Conservation (phyloP, 2,888 invertebrate species). For the Ormyrus rosae region DNA sequence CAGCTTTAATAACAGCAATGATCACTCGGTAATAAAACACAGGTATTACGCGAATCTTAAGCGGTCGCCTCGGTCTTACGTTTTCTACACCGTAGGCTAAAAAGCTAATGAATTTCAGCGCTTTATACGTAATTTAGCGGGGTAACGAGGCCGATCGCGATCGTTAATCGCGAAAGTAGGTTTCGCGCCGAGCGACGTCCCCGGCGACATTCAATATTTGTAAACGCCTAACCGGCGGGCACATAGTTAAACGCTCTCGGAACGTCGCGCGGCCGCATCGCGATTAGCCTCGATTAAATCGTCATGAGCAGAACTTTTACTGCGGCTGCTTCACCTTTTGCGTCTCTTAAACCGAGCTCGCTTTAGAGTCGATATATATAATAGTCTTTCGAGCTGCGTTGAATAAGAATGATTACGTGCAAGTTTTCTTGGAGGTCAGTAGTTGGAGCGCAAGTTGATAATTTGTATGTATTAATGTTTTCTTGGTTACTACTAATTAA, state of each 20-base stretch:
- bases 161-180: constrained; percentile 17
- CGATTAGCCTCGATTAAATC: constrained; percentile 41
- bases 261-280: constrained; percentile 5
- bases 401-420: too few species aligned
- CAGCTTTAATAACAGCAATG: constrained; percentile 17
- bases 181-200: constrained; percentile 17
- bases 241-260: constrained; percentile 13
- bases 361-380: constrained; percentile 9
- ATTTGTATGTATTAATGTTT: too few species aligned
- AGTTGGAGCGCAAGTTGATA: too few species aligned
- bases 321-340: not conserved
- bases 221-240: constrained; percentile 27
- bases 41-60: too few species aligned
- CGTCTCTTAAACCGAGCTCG: not conserved
- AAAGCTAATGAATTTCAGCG: constrained; percentile 36
- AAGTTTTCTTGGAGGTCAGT: too few species aligned
- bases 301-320: not conserved
- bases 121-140: constrained; percentile 19
- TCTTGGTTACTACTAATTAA: too few species aligned
- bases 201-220: constrained; percentile 35
- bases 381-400: too few species aligned
- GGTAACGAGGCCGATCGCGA: constrained; percentile 22
- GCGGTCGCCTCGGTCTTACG: not conserved
- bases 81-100: constrained; percentile 17
- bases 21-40: constrained; percentile 5